Base-by-base conservation (phyloP, 2,888 invertebrate genomes). In the Leptarthrus brevirostris region DNA sequence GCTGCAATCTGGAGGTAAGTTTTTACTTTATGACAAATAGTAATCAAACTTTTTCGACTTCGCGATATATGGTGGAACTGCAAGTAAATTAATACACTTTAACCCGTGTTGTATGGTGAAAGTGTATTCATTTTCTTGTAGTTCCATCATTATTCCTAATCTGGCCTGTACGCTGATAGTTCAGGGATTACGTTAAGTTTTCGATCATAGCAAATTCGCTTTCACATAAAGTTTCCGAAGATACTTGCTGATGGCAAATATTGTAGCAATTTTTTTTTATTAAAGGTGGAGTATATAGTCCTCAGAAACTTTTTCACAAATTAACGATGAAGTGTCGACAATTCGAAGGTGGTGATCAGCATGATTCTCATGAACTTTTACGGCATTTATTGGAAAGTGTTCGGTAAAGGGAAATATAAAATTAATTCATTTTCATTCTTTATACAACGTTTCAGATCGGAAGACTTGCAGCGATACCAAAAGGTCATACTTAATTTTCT, bases 301-400 rank as follows among this genome's bases (percentile, higher is more conserved):
- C 93, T 0, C 83, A 88, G 22, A 88, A 89, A 80, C 85, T 93
- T 56, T 87, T 92, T 26, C 87, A 87, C 0, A 88, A 89, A 74
- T 86, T 93, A 20, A 90, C 89, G 74, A 86, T 85, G 78, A 91
- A 91, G 78, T 87, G 91, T 81, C 93, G 94, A 0, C 93, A 96
- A 82, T 98, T 97, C 83, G 92, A 93, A 69, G 96, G 96, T 8
- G 96, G 93, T 1, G 94, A 96, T 79, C 98, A 99, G 81, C 98
- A 99, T 81, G 98, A 99, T 83, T 92, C 98, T 0, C 98, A 99
- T 81, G 98, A 99, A 84, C 86, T 98, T 72, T 87, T 99, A 16
- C 87, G 98, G 71, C 95, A 95, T 85, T 86, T 98, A 56, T 86
- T 98, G 66, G 97, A 98, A 84, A 92, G 92, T 77, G 93, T 97